phyloP scores from a whole-genome alignment of 2,113 vertebrate genomes.

The Gobiocypris rarus region DNA sequence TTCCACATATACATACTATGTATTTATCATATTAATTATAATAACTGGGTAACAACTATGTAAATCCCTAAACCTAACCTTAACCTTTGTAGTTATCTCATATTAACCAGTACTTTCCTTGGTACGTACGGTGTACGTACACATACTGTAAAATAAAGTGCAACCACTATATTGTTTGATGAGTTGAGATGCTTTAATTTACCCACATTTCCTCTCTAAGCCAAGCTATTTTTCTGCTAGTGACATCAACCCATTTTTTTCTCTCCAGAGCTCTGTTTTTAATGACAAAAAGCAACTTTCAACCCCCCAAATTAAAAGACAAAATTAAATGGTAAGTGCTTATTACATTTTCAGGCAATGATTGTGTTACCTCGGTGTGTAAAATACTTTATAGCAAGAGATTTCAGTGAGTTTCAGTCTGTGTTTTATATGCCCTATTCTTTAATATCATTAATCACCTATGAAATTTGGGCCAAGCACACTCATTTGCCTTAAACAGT shows the following conservation, averaged over 20 bases:
- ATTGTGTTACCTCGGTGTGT: not conserved
- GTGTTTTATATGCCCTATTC: not conserved
- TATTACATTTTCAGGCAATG: not conserved
- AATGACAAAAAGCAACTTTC: slow-evolving; percentile 61
- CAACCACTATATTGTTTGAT: not conserved
- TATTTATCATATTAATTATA: too few relatives aligned
- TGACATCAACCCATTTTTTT: not conserved
- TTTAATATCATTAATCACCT: slow-evolving; percentile 6
- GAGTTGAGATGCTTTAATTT: not conserved
- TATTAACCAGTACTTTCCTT: too few relatives aligned
- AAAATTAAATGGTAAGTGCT: slow-evolving; percentile 54
- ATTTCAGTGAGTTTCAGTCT: not conserved
- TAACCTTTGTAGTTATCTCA: too few relatives aligned
- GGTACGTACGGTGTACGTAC: too few relatives aligned
- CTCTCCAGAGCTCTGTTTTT: slow-evolving; percentile 54
- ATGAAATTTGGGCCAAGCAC: slow-evolving; percentile 9
- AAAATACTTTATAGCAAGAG: not conserved
- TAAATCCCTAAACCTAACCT: too few relatives aligned
- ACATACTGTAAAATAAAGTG: too few relatives aligned
- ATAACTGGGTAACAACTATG: too few relatives aligned
- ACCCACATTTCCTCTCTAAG: not conserved
- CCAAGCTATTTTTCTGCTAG: not conserved
- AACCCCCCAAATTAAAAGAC: slow-evolving; percentile 56
- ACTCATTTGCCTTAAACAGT: slow-evolving; percentile 7
- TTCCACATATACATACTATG: too few relatives aligned